These are phyloP conservation scores for Petroica traversi DNA, from an alignment of 2,113 vertebrate species.

Conservation along the genomic window DNA sequence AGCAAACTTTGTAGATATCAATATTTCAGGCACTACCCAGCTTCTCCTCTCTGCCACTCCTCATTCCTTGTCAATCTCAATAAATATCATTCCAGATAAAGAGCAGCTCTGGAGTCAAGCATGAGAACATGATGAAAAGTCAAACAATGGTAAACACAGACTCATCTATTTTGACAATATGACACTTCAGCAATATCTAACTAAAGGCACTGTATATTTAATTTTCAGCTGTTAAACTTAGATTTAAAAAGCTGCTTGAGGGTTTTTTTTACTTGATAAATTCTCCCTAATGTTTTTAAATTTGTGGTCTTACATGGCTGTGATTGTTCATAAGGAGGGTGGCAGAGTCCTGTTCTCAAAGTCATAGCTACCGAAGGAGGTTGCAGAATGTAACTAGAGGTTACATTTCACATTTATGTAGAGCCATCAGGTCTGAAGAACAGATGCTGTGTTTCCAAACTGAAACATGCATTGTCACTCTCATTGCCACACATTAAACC, in stretches of 20 bases:
- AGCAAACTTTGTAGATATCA: background rate
- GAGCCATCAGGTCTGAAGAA: background rate
- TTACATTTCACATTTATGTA: background rate
- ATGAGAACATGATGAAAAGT: background rate
- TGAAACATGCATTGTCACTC: background rate
- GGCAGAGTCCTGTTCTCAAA: background rate
- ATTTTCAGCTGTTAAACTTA: background rate
- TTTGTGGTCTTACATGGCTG: background rate
- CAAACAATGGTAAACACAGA: background rate
- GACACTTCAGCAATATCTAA: background rate
- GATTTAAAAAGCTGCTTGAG: background rate
- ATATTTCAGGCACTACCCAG: background rate
- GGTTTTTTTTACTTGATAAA: rapidly evolving
- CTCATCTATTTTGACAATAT: background rate
- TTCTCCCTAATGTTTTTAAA: background rate
- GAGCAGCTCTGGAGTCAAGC: background rate
- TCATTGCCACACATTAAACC: background rate
- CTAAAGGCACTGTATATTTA: background rate
- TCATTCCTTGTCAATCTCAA: conserved; percentile 2
- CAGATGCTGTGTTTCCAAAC: background rate
- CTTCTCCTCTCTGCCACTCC: conserved; percentile 12
- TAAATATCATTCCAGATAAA: conserved; percentile 5
- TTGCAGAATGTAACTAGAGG: background rate
- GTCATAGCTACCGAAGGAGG: background rate
- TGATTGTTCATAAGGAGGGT: background rate